Evolutionary conservation across 2,797 vertebrate species (phyloP), one percentile per base, ranked within the genome.

Genomic region (Trachurus trachurus): DNA sequence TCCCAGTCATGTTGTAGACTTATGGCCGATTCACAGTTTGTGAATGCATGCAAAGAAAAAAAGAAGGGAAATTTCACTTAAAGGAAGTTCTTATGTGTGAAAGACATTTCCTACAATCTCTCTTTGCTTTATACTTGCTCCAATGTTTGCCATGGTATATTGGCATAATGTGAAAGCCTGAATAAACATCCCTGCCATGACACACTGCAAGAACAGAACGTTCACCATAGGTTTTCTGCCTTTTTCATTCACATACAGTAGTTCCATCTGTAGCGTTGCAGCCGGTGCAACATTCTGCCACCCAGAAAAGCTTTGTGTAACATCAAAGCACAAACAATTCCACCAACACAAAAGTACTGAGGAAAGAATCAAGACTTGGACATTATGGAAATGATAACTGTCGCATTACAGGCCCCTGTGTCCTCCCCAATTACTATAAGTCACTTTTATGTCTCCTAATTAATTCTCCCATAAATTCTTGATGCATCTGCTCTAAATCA

Each of bases 401-500:
- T 86, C 39, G 79, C 85, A 70, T 92, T 92, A 91, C 81, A 84
- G 84, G 76, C 62, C 88, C 74, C 87, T 72, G 83, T 88, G 88
- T 92, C 84, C 81, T 85, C 76, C 76, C 82, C 87, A 89, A 91
- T 94, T 89, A 91, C 88, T 72, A 85, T 94, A 92, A 94, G 87
- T 94, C 91, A 94, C 80, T 93, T 95, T 95, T 91, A 95, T 81
- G 82, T 78, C 85, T 83, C 81, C 90, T 93, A 93, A 94, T 95
- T 93, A 94, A 89, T 87, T 88, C 87, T 82, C 78, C 86, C 71
- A 91, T 94, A 90, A 92, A 94, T 94, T 89, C 66, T 80, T 83
- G 77, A 93, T 93, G 89, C 89, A 87, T 92, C 89, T 89, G 69
- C 54, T 79, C n/a, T 90, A 87, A 93, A 92, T 93, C 92, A 89